Evolutionary conservation across 2,113 vertebrate genomes (phyloP).

Genomic region (Hippocampus guttulatus): DNA sequence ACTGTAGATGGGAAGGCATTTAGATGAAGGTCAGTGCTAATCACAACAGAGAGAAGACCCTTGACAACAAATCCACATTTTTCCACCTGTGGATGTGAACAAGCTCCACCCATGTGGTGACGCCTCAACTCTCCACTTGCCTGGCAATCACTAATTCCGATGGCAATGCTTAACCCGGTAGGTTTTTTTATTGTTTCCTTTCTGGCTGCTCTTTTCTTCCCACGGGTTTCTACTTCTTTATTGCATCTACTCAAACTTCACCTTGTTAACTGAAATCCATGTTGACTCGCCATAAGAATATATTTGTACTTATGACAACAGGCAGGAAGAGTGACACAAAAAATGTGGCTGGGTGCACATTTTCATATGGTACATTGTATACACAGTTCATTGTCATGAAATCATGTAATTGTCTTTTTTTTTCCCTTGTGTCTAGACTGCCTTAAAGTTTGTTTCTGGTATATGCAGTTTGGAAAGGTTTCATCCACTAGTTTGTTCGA

Average conservation of each 20-base stretch:
- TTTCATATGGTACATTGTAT: not conserved
- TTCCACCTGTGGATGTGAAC: conserved; percentile 18
- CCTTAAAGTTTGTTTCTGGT: not conserved
- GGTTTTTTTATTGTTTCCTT: conserved; percentile 13
- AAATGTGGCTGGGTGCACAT: not conserved
- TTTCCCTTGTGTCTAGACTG: not conserved
- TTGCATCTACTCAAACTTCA: not conserved
- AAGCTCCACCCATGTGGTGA: conserved; percentile 21
- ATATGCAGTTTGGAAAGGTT: not conserved
- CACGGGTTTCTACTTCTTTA: not conserved
- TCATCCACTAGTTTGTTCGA: not conserved
- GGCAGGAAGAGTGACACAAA: not conserved
- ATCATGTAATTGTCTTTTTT: too few relatives aligned
- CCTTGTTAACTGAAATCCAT: not conserved
- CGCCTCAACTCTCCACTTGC: conserved; percentile 20
- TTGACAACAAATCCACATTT: not conserved
- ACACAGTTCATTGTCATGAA: too few relatives aligned
- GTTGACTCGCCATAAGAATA: not conserved
- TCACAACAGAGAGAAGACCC: conserved; percentile 1
- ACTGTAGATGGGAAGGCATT: conserved; percentile 28
- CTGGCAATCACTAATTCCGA: conserved; percentile 27
- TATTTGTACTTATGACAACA: not conserved
- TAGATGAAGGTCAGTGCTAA: conserved; percentile 18
- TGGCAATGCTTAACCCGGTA: conserved; percentile 63
- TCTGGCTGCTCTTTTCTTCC: not conserved